Conservation (phyloP, 2,113 vertebrate genomes). For the Triplophysa dalaica region DNA sequence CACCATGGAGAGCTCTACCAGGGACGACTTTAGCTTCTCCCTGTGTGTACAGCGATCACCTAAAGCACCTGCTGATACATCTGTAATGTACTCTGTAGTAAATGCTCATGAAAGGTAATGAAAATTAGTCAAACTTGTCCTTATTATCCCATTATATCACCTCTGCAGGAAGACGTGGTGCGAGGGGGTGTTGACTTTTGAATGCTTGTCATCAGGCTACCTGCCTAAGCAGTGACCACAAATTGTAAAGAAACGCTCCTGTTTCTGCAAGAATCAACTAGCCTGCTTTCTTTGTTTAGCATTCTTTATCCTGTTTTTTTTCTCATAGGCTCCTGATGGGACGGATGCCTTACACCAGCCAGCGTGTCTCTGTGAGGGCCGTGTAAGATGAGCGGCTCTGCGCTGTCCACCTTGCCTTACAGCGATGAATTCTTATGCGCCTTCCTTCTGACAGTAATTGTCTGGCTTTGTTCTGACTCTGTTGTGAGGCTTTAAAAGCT, state of each 20-base stretch:
- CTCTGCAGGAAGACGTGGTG: background rate
- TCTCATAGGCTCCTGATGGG: slow-evolving; percentile 39
- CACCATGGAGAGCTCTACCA: slow-evolving; percentile 56
- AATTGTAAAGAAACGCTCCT: slow-evolving; percentile 44
- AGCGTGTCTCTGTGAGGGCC: slow-evolving; percentile 55
- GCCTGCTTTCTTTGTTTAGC: slow-evolving; percentile 46
- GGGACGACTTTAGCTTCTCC: slow-evolving; percentile 47
- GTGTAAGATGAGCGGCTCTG: slow-evolving; percentile 72
- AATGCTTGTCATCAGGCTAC: slow-evolving; percentile 10
- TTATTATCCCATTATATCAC: slow-evolving; percentile 22
- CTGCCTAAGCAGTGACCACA: slow-evolving; percentile 42
- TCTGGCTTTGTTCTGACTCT: slow-evolving; percentile 55
- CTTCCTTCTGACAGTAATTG: slow-evolving; percentile 63
- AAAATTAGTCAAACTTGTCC: slow-evolving; percentile 34
- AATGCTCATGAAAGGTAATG: slow-evolving; percentile 41
- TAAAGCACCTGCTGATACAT: slow-evolving; percentile 42
- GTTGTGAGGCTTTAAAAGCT: slow-evolving; percentile 32
- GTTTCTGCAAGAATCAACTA: slow-evolving; percentile 55
- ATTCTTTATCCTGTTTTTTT: slow-evolving; percentile 50
- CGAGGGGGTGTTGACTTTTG: background rate
- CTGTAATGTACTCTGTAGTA: slow-evolving; percentile 39
- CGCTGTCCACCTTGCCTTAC: slow-evolving; percentile 74
- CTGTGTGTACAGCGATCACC: slow-evolving; percentile 40
- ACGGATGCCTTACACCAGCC: slow-evolving; percentile 42
- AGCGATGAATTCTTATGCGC: slow-evolving; percentile 69